These are phyloP conservation scores for Hypomecis atomaria DNA, from an alignment of 2,888 invertebrate genomes.

Conservation along the genomic window DNA sequence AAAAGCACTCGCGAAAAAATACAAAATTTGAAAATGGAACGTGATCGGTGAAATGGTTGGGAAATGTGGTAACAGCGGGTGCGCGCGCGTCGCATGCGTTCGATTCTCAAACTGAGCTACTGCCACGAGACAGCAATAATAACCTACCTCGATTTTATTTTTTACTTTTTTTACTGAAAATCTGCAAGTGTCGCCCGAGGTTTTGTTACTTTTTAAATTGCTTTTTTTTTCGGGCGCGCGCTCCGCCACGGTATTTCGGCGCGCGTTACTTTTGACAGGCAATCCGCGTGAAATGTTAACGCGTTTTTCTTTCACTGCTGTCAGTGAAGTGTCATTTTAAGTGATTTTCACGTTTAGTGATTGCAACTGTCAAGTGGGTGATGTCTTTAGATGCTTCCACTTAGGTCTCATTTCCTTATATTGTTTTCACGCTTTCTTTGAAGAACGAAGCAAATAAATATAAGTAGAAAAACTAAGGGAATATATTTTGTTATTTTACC, in stretches of 20 bases:
- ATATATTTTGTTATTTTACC: too few species aligned
- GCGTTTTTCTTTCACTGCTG: constrained; percentile 1
- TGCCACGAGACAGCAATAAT: constrained; percentile 69
- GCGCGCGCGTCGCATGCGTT: constrained; percentile 75
- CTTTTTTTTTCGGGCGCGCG: constrained; percentile 54
- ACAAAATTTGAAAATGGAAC: constrained; percentile 52
- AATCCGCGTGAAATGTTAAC: constrained; percentile 54
- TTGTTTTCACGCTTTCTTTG: not conserved
- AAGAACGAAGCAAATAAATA: not conserved
- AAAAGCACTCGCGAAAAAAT: constrained; percentile 35
- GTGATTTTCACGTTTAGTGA: constrained; percentile 4
- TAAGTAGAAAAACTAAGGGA: not conserved
- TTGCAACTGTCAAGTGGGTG: constrained; percentile 7
- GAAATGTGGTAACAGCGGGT: constrained; percentile 54
- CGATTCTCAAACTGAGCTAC: constrained; percentile 77
- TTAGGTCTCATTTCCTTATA: not conserved
- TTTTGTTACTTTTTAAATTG: constrained; percentile 59
- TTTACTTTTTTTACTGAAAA: constrained; percentile 73
- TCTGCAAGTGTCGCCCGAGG: constrained; percentile 66
- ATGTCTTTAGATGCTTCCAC: not conserved
- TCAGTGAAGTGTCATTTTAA: constrained; percentile 7
- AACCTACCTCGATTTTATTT: constrained; percentile 65
- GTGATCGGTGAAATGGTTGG: constrained; percentile 52
- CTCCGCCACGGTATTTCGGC: constrained; percentile 53
- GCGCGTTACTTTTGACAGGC: constrained; percentile 71